Evolutionary conservation across 2,888 invertebrate genomes (phyloP), one percentile per base, ranked within the genome.

Genomic region (Helobdella robusta): DNA sequence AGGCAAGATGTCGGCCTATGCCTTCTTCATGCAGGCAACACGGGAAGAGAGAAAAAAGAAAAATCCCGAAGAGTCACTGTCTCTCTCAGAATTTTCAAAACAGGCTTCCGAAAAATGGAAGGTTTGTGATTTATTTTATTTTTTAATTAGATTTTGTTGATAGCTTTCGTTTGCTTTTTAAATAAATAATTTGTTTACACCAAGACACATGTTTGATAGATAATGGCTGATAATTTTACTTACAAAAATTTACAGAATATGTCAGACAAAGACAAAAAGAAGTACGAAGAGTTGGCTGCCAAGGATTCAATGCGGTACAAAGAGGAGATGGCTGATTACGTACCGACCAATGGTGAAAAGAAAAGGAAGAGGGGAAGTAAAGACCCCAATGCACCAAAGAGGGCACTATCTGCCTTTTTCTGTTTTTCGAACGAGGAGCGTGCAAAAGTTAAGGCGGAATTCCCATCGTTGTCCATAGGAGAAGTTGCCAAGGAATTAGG

Each of bases 361-460:
- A 88, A 89, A 84, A 85, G 90, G 80, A 91, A 91, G 82, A 88
- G 89, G 79, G 65, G 20, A n/a, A 46, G 52, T 11, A 95, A 97
- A 83, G 98, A 98, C 82, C 97, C 97, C 60, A 94, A 95, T 83
- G 97, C 97, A 74, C 98, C 97, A 68, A 98, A 98, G 84, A 85
- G 97, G 84, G 91, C 95, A 78, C 84, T 98, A 91, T 97, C 97
- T 73, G 97, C 95, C 65, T 98, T 97, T 85, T 98, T 98, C 85
- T 91, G 93, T 88, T 98, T 97, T 84, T 97, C 94, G 80, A 91
- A 92, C 80, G 97, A 97, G 77, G 94, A 94, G 80, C 87, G 98
- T 74, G 87, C 89, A 46, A 91, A 91, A 78, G 92, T 98, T 69
- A 92, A 93, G 83, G 88, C 86, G 67, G 84, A 85, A 68, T 89